Conservation (phyloP, 2,113 vertebrate genomes). For the Elaphurus davidianus region DNA sequence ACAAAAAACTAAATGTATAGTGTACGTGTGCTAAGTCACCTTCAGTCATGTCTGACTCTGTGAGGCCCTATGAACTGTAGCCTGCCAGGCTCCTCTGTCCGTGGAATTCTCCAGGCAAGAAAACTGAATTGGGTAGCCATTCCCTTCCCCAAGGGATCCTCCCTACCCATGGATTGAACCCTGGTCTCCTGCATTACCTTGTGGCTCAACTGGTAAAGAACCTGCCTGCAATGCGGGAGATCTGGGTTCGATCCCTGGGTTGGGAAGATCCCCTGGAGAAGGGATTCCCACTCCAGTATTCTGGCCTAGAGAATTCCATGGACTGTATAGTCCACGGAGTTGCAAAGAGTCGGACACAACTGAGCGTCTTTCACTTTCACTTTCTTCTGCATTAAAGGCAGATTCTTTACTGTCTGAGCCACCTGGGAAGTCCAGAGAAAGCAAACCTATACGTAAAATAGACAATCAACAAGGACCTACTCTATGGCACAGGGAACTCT, state of each 20-base stretch:
- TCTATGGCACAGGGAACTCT: neutral
- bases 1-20: neutral
- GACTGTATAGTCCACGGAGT: neutral
- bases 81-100: neutral
- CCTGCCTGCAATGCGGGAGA: rapidly evolving
- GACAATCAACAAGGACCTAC: neutral
- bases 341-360: neutral
- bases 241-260: neutral
- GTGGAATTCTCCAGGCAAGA: neutral
- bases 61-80: neutral
- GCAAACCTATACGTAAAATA: neutral
- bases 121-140: neutral
- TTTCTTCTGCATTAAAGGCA: neutral
- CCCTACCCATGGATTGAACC: neutral
- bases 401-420: neutral
- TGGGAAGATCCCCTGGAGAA: neutral
- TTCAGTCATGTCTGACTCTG: neutral
- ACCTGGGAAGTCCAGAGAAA: neutral
- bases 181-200: neutral
- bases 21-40: neutral
- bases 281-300: neutral
- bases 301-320: neutral
- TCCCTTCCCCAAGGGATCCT: neutral
- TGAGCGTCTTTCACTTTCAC: neutral
- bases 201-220: neutral